These are phyloP conservation scores for Microtus oregoni DNA, from an alignment of 2,113 vertebrate genomes.

Conservation along the genomic window DNA sequence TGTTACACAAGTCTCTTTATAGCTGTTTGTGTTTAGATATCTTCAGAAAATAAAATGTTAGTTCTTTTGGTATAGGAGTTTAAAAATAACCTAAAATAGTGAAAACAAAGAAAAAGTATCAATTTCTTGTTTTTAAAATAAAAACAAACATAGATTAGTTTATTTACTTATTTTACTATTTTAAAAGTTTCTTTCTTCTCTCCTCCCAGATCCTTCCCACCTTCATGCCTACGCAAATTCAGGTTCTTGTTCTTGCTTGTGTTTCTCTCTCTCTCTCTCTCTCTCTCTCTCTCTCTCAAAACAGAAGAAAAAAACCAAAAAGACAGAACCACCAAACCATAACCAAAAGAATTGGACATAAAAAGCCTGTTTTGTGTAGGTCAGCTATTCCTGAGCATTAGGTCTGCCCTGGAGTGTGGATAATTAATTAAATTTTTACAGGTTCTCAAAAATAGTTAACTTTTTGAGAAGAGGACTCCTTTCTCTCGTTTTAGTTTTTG, in stretches of 20 bases:
- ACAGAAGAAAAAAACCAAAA: neutral
- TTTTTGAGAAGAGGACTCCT: neutral
- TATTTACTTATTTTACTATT: neutral
- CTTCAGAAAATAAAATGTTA: conserved; percentile 41
- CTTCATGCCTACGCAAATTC: neutral
- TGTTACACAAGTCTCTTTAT: conserved; percentile 20
- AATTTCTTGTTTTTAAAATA: neutral
- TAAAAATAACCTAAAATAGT: neutral
- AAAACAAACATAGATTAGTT: neutral
- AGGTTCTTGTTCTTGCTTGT: neutral
- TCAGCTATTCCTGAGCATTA: too few species aligned
- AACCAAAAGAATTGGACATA: neutral
- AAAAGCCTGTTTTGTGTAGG: neutral
- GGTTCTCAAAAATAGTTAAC: conserved; percentile 15
- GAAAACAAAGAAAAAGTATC: neutral
- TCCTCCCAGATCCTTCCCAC: neutral
- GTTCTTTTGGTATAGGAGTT: conserved; percentile 5
- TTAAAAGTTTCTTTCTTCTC: neutral
- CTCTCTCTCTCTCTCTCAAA: neutral
- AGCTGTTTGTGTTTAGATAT: neutral
- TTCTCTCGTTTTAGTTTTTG: neutral
- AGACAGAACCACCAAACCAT: neutral
- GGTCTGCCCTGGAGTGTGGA: neutral
- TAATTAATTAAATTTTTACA: neutral
- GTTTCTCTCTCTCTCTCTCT: neutral